phyloP scores from a whole-genome alignment of 2,797 vertebrate species.

The Moxostoma hubbsi region DNA sequence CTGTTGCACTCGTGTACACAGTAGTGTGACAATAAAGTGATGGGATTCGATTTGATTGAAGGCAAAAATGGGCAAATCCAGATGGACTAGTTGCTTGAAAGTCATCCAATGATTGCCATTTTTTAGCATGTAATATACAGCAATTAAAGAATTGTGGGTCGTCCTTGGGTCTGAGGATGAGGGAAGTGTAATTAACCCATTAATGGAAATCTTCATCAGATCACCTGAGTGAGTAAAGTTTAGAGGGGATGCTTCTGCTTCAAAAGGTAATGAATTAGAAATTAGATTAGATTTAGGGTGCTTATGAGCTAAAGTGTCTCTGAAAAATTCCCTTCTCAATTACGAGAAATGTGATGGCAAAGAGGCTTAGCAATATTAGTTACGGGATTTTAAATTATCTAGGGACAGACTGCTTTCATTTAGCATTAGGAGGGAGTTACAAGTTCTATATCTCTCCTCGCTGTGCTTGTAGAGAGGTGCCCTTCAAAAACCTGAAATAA shows the following conservation, averaged over 20 bases:
- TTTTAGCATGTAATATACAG: too few relatives aligned
- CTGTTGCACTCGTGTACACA: too few relatives aligned
- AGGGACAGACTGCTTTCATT: slow-evolving; percentile 32
- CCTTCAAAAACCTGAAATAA: slow-evolving; percentile 31
- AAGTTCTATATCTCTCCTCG: slow-evolving; percentile 7
- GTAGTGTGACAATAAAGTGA: too few relatives aligned
- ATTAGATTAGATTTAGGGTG: slow-evolving; percentile 8
- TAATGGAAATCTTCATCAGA: background rate
- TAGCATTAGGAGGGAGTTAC: slow-evolving; percentile 11
- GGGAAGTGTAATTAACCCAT: too few relatives aligned
- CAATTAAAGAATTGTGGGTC: too few relatives aligned
- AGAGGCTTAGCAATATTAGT: slow-evolving; percentile 49
- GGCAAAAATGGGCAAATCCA: too few relatives aligned
- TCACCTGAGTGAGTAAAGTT: background rate
- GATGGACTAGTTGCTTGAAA: too few relatives aligned
- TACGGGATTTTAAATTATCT: slow-evolving; percentile 42
- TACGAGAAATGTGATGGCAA: background rate
- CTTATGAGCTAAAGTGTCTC: slow-evolving; percentile 28
- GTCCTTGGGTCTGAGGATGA: too few relatives aligned
- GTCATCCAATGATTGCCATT: too few relatives aligned
- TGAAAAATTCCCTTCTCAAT: slow-evolving; percentile 32
- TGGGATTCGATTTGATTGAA: too few relatives aligned
- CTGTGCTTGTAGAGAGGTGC: slow-evolving; percentile 14
- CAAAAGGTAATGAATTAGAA: slow-evolving; percentile 19
- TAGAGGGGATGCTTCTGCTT: background rate